A percentile compares a stretch with the other conserved stretches of the same genome.
phyloP scores from a whole-genome alignment of 2,888 invertebrate genomes.

The Andrena hattorfiana region DNA sequence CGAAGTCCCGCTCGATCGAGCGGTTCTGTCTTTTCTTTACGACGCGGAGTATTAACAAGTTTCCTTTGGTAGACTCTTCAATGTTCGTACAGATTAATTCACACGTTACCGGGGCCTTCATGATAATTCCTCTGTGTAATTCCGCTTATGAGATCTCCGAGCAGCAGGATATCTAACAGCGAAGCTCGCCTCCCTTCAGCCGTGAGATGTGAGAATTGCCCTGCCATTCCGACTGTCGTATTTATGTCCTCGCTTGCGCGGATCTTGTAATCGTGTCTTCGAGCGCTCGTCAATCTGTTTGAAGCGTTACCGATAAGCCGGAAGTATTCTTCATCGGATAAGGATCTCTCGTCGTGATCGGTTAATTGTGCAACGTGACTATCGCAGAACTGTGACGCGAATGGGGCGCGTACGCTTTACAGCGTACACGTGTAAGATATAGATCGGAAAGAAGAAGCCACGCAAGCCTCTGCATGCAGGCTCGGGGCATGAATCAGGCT shows the following conservation, averaged over 20 bases:
- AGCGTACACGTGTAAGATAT: constrained; percentile 3
- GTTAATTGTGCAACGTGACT: constrained; percentile 5
- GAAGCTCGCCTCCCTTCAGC: neutral
- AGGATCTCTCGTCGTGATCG: constrained; percentile 3
- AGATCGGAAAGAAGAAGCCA: constrained; percentile 20
- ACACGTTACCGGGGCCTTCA: constrained; percentile 7
- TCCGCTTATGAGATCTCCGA: neutral
- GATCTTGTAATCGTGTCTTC: neutral
- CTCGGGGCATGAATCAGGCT: constrained; percentile 40
- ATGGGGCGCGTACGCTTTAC: neutral
- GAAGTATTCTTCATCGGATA: neutral
- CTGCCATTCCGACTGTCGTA: neutral
- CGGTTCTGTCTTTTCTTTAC: neutral
- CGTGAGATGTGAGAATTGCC: neutral
- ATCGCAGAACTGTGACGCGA: constrained; percentile 1
- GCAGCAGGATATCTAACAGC: neutral
- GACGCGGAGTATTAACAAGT: neutral
- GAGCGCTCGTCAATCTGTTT: neutral
- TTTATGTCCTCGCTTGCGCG: neutral
- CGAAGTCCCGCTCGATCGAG: neutral
- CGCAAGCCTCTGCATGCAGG: neutral
- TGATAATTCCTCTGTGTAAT: neutral
- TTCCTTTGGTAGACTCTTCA: neutral
- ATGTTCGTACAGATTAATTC: neutral
- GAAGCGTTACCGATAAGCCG: neutral